phyloP scores from a whole-genome alignment of 2,113 vertebrate species.

The Theristicus caerulescens region DNA sequence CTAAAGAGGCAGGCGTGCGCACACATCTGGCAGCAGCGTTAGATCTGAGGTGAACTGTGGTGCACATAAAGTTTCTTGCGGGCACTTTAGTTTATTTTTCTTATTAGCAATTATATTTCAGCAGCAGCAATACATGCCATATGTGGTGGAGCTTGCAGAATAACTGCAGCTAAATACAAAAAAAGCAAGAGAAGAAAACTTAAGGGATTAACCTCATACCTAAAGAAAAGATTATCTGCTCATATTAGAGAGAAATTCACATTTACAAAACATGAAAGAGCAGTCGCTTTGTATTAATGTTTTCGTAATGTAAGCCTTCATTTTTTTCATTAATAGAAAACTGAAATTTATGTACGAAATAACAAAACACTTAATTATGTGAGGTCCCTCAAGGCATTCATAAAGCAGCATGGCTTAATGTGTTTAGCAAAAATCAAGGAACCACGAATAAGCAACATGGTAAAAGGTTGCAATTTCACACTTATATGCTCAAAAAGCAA shows the following conservation, averaged over 20 bases:
- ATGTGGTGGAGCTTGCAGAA: neutral
- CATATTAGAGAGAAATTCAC: neutral
- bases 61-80: neutral
- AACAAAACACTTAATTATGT: neutral
- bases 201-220: neutral
- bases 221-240: neutral
- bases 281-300: neutral
- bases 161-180: neutral
- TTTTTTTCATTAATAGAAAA: neutral
- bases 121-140: neutral
- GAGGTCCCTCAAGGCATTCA: neutral
- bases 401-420: neutral
- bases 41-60: accelerated
- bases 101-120: neutral
- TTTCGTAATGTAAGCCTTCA: neutral
- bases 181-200: neutral
- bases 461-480: neutral
- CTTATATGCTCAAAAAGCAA: neutral
- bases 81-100: neutral
- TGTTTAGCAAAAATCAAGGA: neutral
- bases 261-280: neutral
- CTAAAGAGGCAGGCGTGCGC: accelerated
- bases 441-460: neutral
- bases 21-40: neutral
- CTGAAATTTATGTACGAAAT: neutral